A percentile compares a stretch with the other conserved stretches of the same genome.
phyloP scores from a whole-genome alignment of 2,113 vertebrate species.

The Hypanus sabinus region DNA sequence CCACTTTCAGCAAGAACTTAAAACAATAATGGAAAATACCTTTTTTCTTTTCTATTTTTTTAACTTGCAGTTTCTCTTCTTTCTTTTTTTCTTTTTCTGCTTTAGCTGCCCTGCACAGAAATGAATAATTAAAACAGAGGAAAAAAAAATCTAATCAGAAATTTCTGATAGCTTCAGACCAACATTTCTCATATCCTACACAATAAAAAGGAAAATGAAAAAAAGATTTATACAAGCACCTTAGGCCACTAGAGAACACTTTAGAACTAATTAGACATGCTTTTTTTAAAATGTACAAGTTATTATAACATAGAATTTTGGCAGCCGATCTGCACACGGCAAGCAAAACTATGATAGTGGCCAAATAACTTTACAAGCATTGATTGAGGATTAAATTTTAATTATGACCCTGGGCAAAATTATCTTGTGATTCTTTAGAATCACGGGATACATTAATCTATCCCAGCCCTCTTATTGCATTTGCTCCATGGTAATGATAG shows the following conservation, averaged over 20 bases:
- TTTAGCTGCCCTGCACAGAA: constrained; percentile 61
- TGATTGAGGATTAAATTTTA: background rate
- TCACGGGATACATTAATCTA: background rate
- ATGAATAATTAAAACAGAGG: background rate
- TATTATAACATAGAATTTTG: background rate
- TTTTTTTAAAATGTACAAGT: too few species aligned
- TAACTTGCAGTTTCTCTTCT: constrained; percentile 61
- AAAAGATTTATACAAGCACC: background rate
- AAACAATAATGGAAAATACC: constrained; percentile 52
- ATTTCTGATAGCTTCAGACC: background rate
- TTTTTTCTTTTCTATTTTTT: constrained; percentile 82
- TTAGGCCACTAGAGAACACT: background rate
- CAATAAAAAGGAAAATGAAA: background rate
- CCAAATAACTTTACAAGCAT: background rate
- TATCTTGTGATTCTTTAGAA: background rate
- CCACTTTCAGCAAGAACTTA: background rate
- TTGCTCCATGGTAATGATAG: too few species aligned
- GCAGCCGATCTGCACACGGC: background rate
- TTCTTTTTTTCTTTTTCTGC: constrained; percentile 74
- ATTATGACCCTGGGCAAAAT: background rate
- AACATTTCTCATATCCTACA: background rate
- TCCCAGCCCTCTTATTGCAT: too few species aligned
- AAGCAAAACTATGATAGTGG: background rate
- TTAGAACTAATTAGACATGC: background rate
- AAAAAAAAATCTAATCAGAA: background rate